Evolutionary conservation across 37 sponge, comb jelly and placozoan genomes (phyloP).

Genomic region (Hormiphora californensis): DNA sequence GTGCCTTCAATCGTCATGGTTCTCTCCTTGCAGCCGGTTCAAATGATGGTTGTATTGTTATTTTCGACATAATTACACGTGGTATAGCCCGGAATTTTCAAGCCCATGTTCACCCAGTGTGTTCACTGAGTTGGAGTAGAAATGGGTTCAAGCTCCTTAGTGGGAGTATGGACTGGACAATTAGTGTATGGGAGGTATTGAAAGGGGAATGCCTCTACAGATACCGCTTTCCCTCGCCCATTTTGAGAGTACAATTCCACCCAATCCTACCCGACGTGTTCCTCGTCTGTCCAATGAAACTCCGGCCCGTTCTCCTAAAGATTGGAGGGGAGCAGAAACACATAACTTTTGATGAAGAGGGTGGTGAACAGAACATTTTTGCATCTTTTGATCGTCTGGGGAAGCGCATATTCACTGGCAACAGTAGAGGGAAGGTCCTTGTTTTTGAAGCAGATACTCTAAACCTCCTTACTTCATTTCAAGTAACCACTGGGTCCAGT

Average conservation of each 20-base stretch:
- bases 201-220: slow-evolving; percentile 72
- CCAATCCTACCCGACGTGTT: slow-evolving; percentile 69
- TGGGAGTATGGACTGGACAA: slow-evolving; percentile 84
- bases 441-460: slow-evolving; percentile 62
- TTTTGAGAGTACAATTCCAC: slow-evolving; percentile 86
- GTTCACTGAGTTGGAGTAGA: slow-evolving; percentile 83
- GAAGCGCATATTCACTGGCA: slow-evolving; percentile 73
- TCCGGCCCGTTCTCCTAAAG: slow-evolving; percentile 72
- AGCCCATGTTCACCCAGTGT: slow-evolving; percentile 87
- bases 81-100: slow-evolving; percentile 75
- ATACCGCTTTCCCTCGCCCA: slow-evolving; percentile 82
- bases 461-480: slow-evolving; percentile 57
- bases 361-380: slow-evolving; percentile 75
- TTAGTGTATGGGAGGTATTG: slow-evolving; percentile 82
- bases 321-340: slow-evolving; percentile 58
- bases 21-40: slow-evolving; percentile 93
- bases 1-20: slow-evolving; percentile 86
- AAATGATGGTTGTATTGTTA: slow-evolving; percentile 90
- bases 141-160: slow-evolving; percentile 78
- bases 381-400: slow-evolving; percentile 87
- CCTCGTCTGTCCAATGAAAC: slow-evolving; percentile 91
- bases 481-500: slow-evolving; percentile 58
- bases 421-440: slow-evolving; percentile 79
- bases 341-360: slow-evolving; percentile 74
- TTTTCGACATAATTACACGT: slow-evolving; percentile 94